Conservation (phyloP, 1,140 invertebrate genomes). For the Hyles euphorbiae region DNA sequence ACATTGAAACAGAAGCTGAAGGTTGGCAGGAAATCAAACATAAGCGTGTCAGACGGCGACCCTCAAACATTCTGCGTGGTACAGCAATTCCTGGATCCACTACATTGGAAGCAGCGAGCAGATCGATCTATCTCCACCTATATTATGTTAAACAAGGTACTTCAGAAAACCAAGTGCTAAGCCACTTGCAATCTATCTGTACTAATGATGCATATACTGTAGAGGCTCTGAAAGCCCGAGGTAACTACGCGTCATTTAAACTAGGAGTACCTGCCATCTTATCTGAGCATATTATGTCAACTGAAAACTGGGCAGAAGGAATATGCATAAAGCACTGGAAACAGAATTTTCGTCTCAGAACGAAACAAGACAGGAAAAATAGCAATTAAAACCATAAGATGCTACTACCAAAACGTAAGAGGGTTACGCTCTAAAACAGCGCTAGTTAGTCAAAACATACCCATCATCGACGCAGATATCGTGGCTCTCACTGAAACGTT, state of each 20-base stretch:
- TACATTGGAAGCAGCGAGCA: too few species aligned
- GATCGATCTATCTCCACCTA: too few species aligned
- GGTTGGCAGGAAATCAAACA: too few species aligned
- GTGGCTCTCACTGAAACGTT: constrained; percentile 11
- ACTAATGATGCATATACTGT: not conserved
- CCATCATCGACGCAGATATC: not conserved
- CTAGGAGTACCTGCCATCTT: constrained; percentile 1
- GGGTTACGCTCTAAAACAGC: constrained; percentile 6
- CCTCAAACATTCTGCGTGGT: too few species aligned
- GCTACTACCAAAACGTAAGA: constrained; percentile 9
- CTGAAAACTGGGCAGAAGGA: constrained; percentile 12
- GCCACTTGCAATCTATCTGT: not conserved
- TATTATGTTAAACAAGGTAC: too few species aligned
- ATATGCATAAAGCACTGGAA: constrained; percentile 12
- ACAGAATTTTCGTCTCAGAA: constrained; percentile 6
- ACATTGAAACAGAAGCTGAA: too few species aligned
- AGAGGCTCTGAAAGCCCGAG: constrained; percentile 8
- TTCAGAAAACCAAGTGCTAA: not conserved
- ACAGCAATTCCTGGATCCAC: too few species aligned
- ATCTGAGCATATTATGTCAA: not conserved
- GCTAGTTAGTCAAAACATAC: not conserved
- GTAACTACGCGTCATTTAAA: constrained; percentile 9
- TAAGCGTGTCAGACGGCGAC: too few species aligned
- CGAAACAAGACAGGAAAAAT: not conserved
- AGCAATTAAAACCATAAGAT: not conserved